phyloP scores from a whole-genome alignment of 2,113 vertebrate species.

The Saccopteryx leptura region DNA sequence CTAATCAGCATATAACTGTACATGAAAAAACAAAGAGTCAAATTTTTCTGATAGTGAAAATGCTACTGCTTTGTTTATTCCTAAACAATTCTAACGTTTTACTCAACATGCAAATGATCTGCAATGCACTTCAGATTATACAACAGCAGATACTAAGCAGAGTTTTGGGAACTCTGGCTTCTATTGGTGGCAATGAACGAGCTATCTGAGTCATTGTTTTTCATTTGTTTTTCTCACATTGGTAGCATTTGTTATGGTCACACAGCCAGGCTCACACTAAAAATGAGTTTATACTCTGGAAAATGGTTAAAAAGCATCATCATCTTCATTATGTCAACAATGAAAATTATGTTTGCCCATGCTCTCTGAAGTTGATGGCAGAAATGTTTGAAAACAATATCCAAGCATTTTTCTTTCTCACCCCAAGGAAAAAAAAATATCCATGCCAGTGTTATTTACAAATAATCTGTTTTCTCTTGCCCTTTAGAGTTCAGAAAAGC shows the following conservation, averaged over 20 bases:
- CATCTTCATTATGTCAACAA: constrained; percentile 69
- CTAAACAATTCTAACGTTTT: constrained; percentile 32
- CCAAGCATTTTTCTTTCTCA: constrained; percentile 32
- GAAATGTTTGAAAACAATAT: constrained; percentile 54
- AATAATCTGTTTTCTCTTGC: constrained; percentile 61
- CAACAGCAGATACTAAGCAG: not conserved
- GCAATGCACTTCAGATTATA: not conserved
- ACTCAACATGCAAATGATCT: constrained; percentile 12
- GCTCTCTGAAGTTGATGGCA: not conserved
- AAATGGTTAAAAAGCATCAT: constrained; percentile 55
- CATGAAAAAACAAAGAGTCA: constrained; percentile 32
- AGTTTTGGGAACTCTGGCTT: not conserved
- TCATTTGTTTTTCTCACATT: constrained; percentile 48
- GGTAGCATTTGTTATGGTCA: not conserved
- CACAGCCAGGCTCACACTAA: constrained; percentile 8
- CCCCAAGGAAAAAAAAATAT: not conserved
- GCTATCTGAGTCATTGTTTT: constrained; percentile 54
- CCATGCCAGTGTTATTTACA: not conserved
- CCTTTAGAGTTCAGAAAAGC: constrained; percentile 57
- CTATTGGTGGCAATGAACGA: not conserved
- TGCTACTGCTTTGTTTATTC: constrained; percentile 44
- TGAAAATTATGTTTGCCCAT: constrained; percentile 56
- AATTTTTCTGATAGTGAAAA: not conserved
- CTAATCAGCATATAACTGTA: not conserved
- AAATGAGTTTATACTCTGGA: constrained; percentile 31